Evolutionary conservation across 2,888 invertebrate species (phyloP).

Genomic region (Microctonus aethiopoides): DNA sequence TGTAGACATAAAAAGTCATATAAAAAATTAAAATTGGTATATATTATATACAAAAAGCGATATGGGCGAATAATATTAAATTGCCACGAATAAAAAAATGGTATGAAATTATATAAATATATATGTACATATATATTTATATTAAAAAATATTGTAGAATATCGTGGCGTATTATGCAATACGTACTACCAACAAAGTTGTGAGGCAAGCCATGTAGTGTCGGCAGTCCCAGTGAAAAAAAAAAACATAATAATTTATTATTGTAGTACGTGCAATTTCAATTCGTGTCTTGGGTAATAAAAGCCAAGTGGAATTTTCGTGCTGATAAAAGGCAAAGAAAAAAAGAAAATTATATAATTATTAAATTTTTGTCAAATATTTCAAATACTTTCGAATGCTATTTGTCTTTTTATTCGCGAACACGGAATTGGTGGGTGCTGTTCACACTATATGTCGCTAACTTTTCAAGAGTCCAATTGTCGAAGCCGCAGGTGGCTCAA

Average conservation of each 20-base stretch:
- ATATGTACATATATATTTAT: conserved; percentile 42
- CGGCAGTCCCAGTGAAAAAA: conserved; percentile 46
- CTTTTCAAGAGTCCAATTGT: conserved; percentile 32
- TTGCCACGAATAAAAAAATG: conserved; percentile 35
- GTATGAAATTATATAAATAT: conserved; percentile 44
- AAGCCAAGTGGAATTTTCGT: conserved; percentile 19
- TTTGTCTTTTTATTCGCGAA: conserved; percentile 34
- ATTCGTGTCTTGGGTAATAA: conserved; percentile 22
- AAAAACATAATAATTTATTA: neutral
- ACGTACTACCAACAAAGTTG: conserved; percentile 52
- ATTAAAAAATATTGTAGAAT: conserved; percentile 6
- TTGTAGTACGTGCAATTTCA: conserved; percentile 20
- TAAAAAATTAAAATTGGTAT: conserved; percentile 53
- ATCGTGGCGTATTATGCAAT: conserved; percentile 53
- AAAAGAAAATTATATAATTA: neutral
- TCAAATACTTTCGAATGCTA: conserved; percentile 27
- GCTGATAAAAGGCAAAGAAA: neutral
- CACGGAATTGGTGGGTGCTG: conserved; percentile 48
- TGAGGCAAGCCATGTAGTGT: conserved; percentile 51
- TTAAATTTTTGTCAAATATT: conserved; percentile 10
- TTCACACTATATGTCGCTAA: conserved; percentile 49
- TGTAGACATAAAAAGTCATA: conserved; percentile 41
- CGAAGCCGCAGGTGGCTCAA: conserved; percentile 30
- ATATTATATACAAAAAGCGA: conserved; percentile 41
- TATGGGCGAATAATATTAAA: conserved; percentile 30